phyloP scores from a whole-genome alignment of 23 tunicate genomes.

The Trididemnum clinides region DNA sequence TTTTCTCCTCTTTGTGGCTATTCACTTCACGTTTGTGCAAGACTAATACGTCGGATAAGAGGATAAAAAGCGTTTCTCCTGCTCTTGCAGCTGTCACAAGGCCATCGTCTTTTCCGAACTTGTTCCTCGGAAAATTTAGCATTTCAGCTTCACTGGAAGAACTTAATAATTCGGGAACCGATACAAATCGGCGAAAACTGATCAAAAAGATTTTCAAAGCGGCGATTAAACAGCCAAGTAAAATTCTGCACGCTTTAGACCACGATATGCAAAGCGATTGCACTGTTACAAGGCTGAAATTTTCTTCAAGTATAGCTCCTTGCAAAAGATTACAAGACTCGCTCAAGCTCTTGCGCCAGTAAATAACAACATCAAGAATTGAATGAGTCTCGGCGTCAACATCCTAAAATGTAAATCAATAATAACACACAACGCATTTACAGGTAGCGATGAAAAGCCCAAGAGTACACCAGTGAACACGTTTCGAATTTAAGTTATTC shows the following conservation, averaged over 20 bases:
- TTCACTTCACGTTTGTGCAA: conserved; percentile 18
- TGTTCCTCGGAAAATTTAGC: neutral
- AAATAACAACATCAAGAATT: neutral
- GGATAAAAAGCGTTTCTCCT: neutral
- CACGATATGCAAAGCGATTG: neutral
- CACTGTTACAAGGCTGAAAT: neutral
- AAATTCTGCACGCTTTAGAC: conserved; percentile 12
- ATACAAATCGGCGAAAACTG: neutral
- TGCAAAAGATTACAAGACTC: conserved; percentile 22
- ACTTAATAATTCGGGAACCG: neutral
- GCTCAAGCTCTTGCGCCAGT: neutral
- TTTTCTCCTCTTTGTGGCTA: neutral
- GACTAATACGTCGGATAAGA: conserved; percentile 13
- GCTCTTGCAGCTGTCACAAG: neutral
- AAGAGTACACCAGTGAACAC: too few species aligned
- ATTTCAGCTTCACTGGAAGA: neutral
- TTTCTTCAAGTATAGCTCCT: neutral
- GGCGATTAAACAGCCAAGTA: neutral
- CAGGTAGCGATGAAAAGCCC: too few species aligned
- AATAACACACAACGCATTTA: too few species aligned
- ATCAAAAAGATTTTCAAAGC: neutral
- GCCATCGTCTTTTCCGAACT: neutral
- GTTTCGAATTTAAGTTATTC: too few species aligned
- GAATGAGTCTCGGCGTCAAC: neutral
- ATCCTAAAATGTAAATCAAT: too few species aligned